Base-by-base conservation (phyloP, 2,888 invertebrate species). In the Acronicta psi region DNA sequence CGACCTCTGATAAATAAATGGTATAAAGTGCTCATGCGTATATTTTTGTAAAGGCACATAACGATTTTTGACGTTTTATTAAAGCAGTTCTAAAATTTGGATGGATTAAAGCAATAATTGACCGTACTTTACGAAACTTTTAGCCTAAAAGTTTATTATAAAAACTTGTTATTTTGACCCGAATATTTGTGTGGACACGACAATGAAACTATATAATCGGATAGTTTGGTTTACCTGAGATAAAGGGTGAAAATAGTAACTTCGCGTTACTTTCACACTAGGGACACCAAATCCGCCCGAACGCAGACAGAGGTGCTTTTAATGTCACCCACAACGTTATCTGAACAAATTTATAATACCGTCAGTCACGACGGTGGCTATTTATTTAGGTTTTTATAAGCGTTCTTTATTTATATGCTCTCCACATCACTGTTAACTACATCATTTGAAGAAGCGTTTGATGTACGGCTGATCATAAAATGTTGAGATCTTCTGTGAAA, bases 281-380 rank as follows among this genome's bases (percentile, higher is more conserved):
- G 65, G 59, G 73, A 41, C 54, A 51, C 55, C 46, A 59, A 75
- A 63, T 57, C 62, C 47, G 56, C 47, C 59, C 53, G 40, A 61
- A 59, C 69, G 59, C 68, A 65, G 44, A 59, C 60, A 63, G 43
- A 67, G 76, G 78, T 67, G 62, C 51, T 70, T 68, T 68, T 68
- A 65, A 68, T 73, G 74, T 73, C 69, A 67, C 64, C 59, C 62
- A 46, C 61, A 69, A 70, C 59, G 68, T 75, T 75, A 80, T 69
- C 66, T 62, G 62, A 72, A 79, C 64, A 65, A 70, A 71, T 71
- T 68, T 77, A 77, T 77, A 75, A 71, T 62, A 75, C 71, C 61
- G 67, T 61, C 63, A 64, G 44, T 67, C 56, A 67, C 57, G 55
- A 52, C 5, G 41, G 25, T 23, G 34, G 58, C 55, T 70, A 64